Evolutionary conservation across 2,113 vertebrate genomes (phyloP), one percentile per base, ranked within the genome.

Genomic region (Athene cunicularia): DNA sequence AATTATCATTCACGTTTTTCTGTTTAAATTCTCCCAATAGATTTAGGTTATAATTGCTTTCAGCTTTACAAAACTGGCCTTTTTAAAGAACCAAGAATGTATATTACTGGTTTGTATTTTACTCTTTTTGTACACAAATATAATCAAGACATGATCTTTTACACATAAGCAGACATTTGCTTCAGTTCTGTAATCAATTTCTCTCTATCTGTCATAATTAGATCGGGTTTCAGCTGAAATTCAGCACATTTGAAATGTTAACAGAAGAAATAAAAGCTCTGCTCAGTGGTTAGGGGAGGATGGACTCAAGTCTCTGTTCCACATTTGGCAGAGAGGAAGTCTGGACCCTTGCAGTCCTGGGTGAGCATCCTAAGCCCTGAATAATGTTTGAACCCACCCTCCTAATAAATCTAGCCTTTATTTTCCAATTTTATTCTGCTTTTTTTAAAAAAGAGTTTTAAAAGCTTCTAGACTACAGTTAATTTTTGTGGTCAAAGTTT

Each of bases 21-120:
- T 91, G 39, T 76, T 95, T 96, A 96, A 92, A 82, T 91, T 94
- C 74, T 96, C 93, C 88, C 89, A 85, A 63, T 68, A 91, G 94
- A 91, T 93, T 88, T 91, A 59, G n/a, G 53, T 95, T 94, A 70
- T 93, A 97, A 95, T 95, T 94, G 86, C 90, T 97, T 95, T 94
- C 89, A 97, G 89, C 62, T 96, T 97, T 95, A 86, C 62, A 53
- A 85, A 87, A 79, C 58, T 85, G 53, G 22, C 24, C 73, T 72
- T 86, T 80, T 58, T 76, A 64, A 91, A 93, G 62, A 86, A 94
- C 26, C 20, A 76, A 86, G 45, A 91, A 86, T 66, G 30, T 41
- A 27, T 67, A 81, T 88, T 89, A 82, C 58, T 76, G 62, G 30
- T 85, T 95, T 2, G 0, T 24, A 79, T 93, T 94, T 85, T 95